These are phyloP conservation scores for Cettia cetti DNA, from an alignment of 2,113 vertebrate genomes.

Conservation along the genomic window DNA sequence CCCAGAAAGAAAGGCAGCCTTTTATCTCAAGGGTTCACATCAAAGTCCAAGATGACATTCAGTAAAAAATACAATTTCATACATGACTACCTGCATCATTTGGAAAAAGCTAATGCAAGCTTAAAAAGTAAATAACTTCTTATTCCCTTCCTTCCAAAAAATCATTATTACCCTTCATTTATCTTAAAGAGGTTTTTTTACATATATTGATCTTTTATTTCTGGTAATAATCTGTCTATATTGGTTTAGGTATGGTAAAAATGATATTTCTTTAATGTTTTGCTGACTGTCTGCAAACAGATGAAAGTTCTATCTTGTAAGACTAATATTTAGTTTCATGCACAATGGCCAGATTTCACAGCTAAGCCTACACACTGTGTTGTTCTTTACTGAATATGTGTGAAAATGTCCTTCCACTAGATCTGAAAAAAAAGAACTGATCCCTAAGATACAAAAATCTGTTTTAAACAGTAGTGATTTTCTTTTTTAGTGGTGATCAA, in stretches of 20 bases:
- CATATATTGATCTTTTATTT: background rate
- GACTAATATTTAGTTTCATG: background rate
- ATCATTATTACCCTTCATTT: background rate
- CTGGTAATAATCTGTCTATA: background rate
- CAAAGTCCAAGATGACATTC: background rate
- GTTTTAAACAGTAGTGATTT: background rate
- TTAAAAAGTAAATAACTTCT: background rate
- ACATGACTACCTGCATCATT: background rate
- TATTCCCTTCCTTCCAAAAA: background rate
- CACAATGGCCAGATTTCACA: slow-evolving; percentile 37
- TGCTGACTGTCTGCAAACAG: background rate
- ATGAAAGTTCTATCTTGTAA: background rate
- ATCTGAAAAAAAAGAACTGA: background rate
- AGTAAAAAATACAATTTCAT: background rate
- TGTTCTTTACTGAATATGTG: background rate
- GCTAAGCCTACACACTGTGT: background rate
- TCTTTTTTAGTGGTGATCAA: background rate
- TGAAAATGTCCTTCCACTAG: slow-evolving; percentile 7
- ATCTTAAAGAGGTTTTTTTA: background rate
- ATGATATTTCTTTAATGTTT: background rate
- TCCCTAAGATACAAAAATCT: background rate
- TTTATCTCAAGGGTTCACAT: background rate
- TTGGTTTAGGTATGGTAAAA: background rate
- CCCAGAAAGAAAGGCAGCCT: background rate
- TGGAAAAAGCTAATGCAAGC: background rate